Evolutionary conservation across 2,888 invertebrate genomes (phyloP).

Genomic region (Amphipyra tragopoginis): DNA sequence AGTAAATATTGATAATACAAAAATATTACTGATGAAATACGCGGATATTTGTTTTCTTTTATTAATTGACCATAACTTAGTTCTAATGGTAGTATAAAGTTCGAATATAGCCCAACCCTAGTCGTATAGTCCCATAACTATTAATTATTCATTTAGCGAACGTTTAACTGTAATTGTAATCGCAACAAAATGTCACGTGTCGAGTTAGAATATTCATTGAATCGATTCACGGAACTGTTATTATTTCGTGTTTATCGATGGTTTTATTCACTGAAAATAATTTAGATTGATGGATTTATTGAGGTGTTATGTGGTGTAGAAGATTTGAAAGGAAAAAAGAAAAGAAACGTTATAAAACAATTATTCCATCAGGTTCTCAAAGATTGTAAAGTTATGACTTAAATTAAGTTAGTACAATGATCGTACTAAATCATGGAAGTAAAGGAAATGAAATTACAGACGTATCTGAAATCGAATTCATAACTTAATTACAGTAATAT

Average conservation of each 20-base stretch:
- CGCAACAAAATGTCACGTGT: constrained; percentile 12
- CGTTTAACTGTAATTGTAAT: constrained; percentile 18
- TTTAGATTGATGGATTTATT: constrained; percentile 2
- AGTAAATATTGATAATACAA: too few species aligned
- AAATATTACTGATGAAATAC: too few species aligned
- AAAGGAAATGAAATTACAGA: background rate
- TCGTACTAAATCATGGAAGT: background rate
- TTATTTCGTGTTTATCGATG: constrained; percentile 5
- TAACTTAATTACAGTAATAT: constrained; percentile 8
- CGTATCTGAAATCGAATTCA: background rate
- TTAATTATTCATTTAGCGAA: constrained; percentile 18
- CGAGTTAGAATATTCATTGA: constrained; percentile 12
- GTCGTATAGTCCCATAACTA: background rate
- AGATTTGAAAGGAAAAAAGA: too few species aligned
- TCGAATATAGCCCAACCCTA: constrained; percentile 15
- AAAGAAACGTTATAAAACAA: too few species aligned
- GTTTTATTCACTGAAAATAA: constrained; percentile 6
- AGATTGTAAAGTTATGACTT: background rate
- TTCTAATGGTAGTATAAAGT: background rate
- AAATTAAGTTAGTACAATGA: background rate
- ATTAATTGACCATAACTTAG: too few species aligned
- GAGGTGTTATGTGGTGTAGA: constrained; percentile 3
- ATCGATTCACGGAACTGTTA: constrained; percentile 16
- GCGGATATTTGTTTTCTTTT: too few species aligned
- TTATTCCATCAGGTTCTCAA: too few species aligned